Conservation (phyloP, 2,113 vertebrate genomes). For the Rousettus leschenaultii region DNA sequence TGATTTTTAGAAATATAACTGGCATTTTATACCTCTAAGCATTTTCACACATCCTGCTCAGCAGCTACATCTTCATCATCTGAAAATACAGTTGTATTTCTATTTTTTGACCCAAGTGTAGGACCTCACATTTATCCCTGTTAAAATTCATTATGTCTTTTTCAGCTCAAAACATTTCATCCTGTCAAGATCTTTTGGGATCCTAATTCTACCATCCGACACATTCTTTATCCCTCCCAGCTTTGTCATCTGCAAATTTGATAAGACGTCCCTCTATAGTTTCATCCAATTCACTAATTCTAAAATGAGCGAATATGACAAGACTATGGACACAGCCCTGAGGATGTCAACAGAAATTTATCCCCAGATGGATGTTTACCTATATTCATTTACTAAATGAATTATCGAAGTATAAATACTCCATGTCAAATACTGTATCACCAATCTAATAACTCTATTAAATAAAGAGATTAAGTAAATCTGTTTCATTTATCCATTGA, state of each 20-base stretch:
- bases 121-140: constrained; percentile 42
- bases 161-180: constrained; percentile 39
- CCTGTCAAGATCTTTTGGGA: constrained; percentile 40
- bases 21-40: constrained; percentile 47
- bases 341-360: not conserved
- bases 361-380: not conserved
- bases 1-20: constrained; percentile 46
- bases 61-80: constrained; percentile 7
- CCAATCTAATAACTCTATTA: not conserved
- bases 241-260: constrained; percentile 7
- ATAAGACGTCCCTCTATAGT: not conserved
- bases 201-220: constrained; percentile 5
- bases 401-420: not conserved
- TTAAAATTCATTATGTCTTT: constrained; percentile 49
- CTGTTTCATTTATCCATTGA: not conserved
- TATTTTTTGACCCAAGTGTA: constrained; percentile 4
- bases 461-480: not conserved
- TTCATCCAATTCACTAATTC: not conserved
- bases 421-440: not conserved
- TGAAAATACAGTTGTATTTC: not conserved
- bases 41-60: constrained; percentile 49
- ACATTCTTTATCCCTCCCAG: not conserved
- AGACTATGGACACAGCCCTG: not conserved
- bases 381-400: not conserved
- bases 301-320: not conserved